Evolutionary conservation across 1,140 invertebrate species (phyloP), one percentile per base, ranked within the genome.

Genomic region (Leptinotarsa texana): DNA sequence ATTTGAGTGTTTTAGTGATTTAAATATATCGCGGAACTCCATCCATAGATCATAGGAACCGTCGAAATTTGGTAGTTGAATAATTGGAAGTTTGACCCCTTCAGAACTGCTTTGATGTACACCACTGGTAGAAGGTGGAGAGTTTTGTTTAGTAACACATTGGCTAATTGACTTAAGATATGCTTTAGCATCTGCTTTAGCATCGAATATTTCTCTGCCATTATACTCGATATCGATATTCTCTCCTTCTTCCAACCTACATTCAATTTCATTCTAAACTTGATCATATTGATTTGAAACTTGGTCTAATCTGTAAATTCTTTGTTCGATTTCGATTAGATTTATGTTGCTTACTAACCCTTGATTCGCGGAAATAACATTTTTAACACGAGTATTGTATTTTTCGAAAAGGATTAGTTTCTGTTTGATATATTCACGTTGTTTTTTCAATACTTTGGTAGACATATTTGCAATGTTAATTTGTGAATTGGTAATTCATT

Each of bases 1-100:
- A 69, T 80, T 79, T 81, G 13, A 78, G 22, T 48, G 81, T 75
- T 18, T 71, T 13, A 71, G 49, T 17, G 49, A 61, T 33, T 69
- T 24, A 70, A 81, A 83, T 15, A 77, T 81, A 72, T 82, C 80
- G 49, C 76, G 75, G 73, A 83, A 83, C 33, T 78, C 72, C 18
- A 80, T 24, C 82, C 80, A 83, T 24, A 78, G 61, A 51, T 78
- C 73, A 57, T 75, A 81, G 63, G 73, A 69, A 2, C 82, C 82
- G 57, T 77, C 74, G 72, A 83, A 83, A 47, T 77, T 72, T 48
- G 77, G 78, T 61, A 81, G 73, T 22, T 75, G 21, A 61, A 82
- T 75, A 49, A 51, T 69, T 13, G 82, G 81, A 33, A 82, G 69
- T 72, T 79, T 80, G 3, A 80, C 75, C 13, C 63, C 21, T 70